Evolutionary conservation across 2,888 invertebrate species (phyloP).

Genomic region (Conus canariensis): DNA sequence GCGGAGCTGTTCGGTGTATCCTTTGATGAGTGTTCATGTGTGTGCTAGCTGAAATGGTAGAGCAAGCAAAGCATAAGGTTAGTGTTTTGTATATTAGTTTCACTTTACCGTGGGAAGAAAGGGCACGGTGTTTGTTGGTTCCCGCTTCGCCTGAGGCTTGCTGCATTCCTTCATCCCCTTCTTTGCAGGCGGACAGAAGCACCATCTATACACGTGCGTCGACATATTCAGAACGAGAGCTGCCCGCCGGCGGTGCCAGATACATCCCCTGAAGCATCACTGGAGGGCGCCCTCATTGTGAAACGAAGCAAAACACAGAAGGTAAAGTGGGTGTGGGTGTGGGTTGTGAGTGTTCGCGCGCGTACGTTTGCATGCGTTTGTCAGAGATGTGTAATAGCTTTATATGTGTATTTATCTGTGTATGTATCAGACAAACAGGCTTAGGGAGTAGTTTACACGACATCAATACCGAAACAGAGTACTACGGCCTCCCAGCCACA

Average conservation of each 20-base stretch:
- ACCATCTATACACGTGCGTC: background rate
- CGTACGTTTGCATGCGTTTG: background rate
- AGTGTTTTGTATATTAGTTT: too few species aligned
- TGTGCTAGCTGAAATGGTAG: too few species aligned
- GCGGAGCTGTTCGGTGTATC: too few species aligned
- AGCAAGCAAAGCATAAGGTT: too few species aligned
- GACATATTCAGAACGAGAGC: conserved; percentile 22
- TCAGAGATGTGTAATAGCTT: background rate
- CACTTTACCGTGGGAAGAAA: too few species aligned
- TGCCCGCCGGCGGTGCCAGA: background rate
- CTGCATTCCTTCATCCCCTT: background rate
- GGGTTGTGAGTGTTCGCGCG: background rate
- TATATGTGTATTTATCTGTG: background rate
- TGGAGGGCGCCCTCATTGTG: background rate
- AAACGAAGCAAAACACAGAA: background rate
- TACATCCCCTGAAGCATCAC: background rate
- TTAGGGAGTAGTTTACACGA: too few species aligned
- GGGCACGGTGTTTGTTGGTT: too few species aligned
- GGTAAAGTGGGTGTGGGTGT: background rate
- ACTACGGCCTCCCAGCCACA: too few species aligned
- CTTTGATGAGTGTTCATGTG: too few species aligned
- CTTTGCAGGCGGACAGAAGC: background rate
- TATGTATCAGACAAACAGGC: background rate
- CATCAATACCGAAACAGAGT: too few species aligned
- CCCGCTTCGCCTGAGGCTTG: background rate